Evolutionary conservation across 64 coral and sea anemone genomes (phyloP), one percentile per base, ranked within the genome.

Genomic region (Montipora sp.): DNA sequence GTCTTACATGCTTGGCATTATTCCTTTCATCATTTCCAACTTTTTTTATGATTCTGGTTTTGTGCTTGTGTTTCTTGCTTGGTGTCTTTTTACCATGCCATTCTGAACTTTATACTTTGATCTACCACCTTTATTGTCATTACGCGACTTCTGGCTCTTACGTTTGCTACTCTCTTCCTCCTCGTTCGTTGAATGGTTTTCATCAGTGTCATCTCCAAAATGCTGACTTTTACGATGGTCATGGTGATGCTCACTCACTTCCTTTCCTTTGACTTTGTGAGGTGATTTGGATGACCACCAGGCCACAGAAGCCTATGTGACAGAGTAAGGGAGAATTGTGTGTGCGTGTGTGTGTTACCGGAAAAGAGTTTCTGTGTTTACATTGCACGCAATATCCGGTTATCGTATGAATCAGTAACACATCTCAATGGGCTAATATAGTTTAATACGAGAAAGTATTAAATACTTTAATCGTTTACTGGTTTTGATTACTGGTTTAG

Each of bases 181-280:
- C 2, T 89, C 68, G 12, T 89, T 81, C 20, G 68, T 50, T 46
- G 51, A 16, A 67, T 68, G 59, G 50, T 18, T 78, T 78, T 27
- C 7, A 44, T 94, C 57, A 46, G 80, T n/a, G 20, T 84, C 19
- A 47, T 73, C 80, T 89, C 83, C 36, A 8, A 8, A 53, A 65
- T 81, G 61, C 71, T 84, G 63, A 21, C 66, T 15, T 16, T 76
- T 18, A 3, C 80, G 48, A 66, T 50, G 20, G 67, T 81, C 36
- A 50, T 57, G 55, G 23, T 89, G 79, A 55, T 87, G 59, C 49
- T 84, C 68, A 46, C 80, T 87, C 12, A 65, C 63, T 90, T 24
- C 84, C 5, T 47, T 55, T 89, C 77, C 63, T 85, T 75, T 60
- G 47, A 53, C 68, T 77, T 75, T 51, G 85, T 88, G 68, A 18